phyloP scores from a whole-genome alignment of 2,888 invertebrate species.

The Exocentrus adspersus region DNA sequence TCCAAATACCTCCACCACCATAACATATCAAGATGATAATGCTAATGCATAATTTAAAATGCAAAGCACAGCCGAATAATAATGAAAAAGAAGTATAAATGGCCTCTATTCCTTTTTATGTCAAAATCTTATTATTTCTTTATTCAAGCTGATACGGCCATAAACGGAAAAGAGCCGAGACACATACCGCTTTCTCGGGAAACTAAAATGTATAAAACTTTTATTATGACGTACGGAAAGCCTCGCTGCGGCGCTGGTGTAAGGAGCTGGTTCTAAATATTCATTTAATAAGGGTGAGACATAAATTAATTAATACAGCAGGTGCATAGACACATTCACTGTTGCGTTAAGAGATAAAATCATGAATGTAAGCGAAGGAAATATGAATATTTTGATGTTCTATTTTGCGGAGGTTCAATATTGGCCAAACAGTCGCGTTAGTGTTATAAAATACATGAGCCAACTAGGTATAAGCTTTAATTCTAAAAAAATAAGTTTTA shows the following conservation, averaged over 20 bases:
- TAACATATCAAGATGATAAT: constrained; percentile 1
- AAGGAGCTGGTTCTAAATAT: neutral
- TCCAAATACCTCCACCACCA: neutral
- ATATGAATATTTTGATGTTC: neutral
- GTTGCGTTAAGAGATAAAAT: neutral
- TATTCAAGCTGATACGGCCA: neutral
- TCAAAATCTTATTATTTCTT: constrained; percentile 1
- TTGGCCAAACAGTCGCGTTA: too few relatives aligned
- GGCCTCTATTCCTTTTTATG: neutral
- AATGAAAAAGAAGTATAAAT: constrained; percentile 1
- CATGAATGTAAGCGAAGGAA: neutral
- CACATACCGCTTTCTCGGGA: neutral
- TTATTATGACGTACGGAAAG: neutral
- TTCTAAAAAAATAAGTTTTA: too few relatives aligned
- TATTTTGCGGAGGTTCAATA: too few relatives aligned
- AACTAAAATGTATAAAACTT: constrained; percentile 1
- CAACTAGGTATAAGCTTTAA: too few relatives aligned
- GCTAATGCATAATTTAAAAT: neutral
- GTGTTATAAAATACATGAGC: too few relatives aligned
- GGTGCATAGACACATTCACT: neutral
- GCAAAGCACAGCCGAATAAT: neutral
- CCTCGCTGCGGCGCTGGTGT: neutral
- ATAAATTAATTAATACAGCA: neutral
- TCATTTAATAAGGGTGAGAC: constrained; percentile 3
- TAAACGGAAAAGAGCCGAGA: neutral